Evolutionary conservation across 2,113 vertebrate genomes (phyloP).

Genomic region (Eublepharis macularius): DNA sequence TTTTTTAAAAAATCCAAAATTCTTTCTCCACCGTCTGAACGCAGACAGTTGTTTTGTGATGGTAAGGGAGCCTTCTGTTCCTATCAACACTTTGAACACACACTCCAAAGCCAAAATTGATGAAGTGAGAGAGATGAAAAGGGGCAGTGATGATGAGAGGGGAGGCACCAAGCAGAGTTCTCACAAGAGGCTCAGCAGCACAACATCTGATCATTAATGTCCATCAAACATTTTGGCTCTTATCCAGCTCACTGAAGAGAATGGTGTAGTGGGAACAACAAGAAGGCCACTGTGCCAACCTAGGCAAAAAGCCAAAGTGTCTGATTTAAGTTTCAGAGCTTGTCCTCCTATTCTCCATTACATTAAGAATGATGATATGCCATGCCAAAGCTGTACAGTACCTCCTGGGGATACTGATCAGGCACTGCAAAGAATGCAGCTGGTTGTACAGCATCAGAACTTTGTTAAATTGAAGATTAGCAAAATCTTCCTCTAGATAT

Average conservation of each 20-base stretch:
- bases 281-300: not conserved
- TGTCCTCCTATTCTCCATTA: not conserved
- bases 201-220: slow-evolving; percentile 57
- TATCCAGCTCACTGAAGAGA: slow-evolving; percentile 46
- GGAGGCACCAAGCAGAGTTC: slow-evolving; percentile 47
- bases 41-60: slow-evolving; percentile 15
- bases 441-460: not conserved
- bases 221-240: slow-evolving; percentile 49
- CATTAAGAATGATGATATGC: slow-evolving; percentile 11
- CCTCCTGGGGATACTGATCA: not conserved
- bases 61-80: slow-evolving; percentile 15
- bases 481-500: not conserved
- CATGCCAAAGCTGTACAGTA: not conserved
- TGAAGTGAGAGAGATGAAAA: slow-evolving; percentile 64
- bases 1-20: not conserved
- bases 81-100: slow-evolving; percentile 32
- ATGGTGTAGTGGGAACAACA: slow-evolving; percentile 16
- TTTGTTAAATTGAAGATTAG: slow-evolving; percentile 16
- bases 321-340: slow-evolving; percentile 12
- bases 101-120: slow-evolving; percentile 37
- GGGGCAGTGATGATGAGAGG: slow-evolving; percentile 52
- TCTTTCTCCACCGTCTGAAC: not conserved
- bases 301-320: slow-evolving; percentile 28
- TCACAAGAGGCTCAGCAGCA: slow-evolving; percentile 54
- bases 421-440: slow-evolving; percentile 10